Conservation (phyloP, 1,140 invertebrate genomes). For the Cheumatopsyche charites region DNA sequence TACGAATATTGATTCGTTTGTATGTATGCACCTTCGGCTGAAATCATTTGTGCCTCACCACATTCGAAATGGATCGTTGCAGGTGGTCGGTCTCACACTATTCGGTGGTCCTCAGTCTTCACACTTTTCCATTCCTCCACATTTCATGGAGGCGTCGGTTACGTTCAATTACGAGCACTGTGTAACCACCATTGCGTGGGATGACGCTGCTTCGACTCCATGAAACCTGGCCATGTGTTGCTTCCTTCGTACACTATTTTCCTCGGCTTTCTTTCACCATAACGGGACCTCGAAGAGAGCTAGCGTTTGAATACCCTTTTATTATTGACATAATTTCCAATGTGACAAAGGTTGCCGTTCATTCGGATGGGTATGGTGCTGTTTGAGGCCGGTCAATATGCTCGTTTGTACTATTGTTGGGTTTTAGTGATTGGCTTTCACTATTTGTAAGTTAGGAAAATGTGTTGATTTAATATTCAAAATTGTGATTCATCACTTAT, state of each 20-base stretch:
- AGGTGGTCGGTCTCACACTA: slow-evolving; percentile 9
- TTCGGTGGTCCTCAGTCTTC: too few relatives aligned
- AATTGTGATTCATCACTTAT: too few relatives aligned
- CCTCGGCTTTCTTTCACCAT: not conserved
- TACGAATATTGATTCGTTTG: too few relatives aligned
- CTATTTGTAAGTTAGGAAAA: too few relatives aligned
- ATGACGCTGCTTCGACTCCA: not conserved
- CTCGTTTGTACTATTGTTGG: too few relatives aligned
- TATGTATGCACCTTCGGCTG: too few relatives aligned
- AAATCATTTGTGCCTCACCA: too few relatives aligned
- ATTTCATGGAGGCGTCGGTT: not conserved
- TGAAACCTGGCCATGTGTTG: not conserved
- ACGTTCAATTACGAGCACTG: slow-evolving; percentile 20
- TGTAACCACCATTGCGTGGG: not conserved
- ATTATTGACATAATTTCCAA: not conserved
- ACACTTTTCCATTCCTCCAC: not conserved
- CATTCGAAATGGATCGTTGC: not conserved
- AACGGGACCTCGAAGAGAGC: not conserved
- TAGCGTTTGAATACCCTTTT: slow-evolving; percentile 2
- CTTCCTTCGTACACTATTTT: not conserved
- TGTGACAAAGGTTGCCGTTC: too few relatives aligned
- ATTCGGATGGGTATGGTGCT: too few relatives aligned
- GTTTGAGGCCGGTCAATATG: too few relatives aligned
- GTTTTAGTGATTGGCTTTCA: too few relatives aligned
- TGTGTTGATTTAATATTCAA: too few relatives aligned